Percentiles rank a stretch among this genome's conserved stretches.
Evolutionary conservation across 2,888 invertebrate species (phyloP).

Genomic region (Pristionchus exspectatus): DNA sequence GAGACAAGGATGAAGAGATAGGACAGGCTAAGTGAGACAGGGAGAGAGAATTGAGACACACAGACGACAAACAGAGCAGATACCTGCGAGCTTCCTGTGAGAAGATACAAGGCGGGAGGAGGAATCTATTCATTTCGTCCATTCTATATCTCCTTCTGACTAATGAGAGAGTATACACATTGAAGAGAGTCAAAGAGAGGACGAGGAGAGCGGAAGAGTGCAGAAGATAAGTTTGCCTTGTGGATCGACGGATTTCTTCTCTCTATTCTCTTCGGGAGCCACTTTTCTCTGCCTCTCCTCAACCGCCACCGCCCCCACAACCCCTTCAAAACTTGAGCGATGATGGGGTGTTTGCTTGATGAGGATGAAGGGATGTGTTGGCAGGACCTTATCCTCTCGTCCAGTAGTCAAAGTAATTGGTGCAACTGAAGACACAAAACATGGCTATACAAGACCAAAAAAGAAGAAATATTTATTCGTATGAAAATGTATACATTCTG

Average conservation of each 20-base stretch:
- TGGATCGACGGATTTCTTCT: constrained; percentile 15
- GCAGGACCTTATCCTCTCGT: not conserved
- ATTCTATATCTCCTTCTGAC: not conserved
- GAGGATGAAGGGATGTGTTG: not conserved
- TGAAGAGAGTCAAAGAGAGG: constrained; percentile 52
- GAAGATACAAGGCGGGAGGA: constrained; percentile 32
- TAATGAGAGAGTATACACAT: not conserved
- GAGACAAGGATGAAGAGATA: constrained; percentile 37
- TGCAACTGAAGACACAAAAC: too few relatives aligned
- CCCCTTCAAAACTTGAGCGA: not conserved
- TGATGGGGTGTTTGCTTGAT: constrained; percentile 8
- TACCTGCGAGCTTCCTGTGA: not conserved
- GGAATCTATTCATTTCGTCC: not conserved
- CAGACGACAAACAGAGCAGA: constrained; percentile 50
- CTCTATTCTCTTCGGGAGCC: not conserved
- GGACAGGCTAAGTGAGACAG: constrained; percentile 22
- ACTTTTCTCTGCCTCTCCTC: constrained; percentile 17
- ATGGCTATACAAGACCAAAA: too few relatives aligned
- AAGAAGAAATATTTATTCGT: too few relatives aligned
- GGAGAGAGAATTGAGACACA: constrained; percentile 49
- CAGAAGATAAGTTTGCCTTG: constrained; percentile 22
- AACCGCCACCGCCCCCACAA: constrained; percentile 2
- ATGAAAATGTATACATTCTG: too few relatives aligned
- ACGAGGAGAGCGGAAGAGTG: constrained; percentile 8
- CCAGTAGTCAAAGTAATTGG: too few relatives aligned